A percentile compares a stretch with the other conserved stretches of the same genome.
These are phyloP conservation scores for Lasioglossum figueresi DNA, from an alignment of 2,888 invertebrate species.

Conservation along the genomic window DNA sequence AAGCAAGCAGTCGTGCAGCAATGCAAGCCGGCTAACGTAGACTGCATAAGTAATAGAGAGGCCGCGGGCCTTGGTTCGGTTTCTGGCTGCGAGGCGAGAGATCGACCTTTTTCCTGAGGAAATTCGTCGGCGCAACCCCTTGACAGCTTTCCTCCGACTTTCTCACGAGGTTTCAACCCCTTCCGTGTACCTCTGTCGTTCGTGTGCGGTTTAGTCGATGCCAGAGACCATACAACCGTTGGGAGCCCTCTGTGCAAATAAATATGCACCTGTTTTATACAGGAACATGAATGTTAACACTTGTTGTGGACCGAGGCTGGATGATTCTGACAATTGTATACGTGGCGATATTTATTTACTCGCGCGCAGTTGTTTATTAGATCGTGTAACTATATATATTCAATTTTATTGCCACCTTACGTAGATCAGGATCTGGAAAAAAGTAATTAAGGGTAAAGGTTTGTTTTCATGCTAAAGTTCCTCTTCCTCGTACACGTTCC, in stretches of 20 bases:
- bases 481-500: no score
- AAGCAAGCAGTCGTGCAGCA: conserved; percentile 73
- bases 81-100: background rate
- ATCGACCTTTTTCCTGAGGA: background rate
- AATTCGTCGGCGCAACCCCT: background rate
- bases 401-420: background rate
- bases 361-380: background rate
- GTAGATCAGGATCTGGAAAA: background rate
- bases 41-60: conserved; percentile 73
- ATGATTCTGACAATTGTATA: no score
- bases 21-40: conserved; percentile 68
- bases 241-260: background rate
- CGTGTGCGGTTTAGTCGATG: background rate
- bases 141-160: background rate
- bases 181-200: background rate
- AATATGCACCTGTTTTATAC: background rate
- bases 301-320: background rate
- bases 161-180: background rate
- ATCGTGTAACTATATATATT: background rate
- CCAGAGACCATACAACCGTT: rapidly evolving
- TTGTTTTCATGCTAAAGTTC: background rate
- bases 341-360: no score
- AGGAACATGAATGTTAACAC: background rate
- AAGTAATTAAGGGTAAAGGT: background rate
- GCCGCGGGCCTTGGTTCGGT: conserved; percentile 38